These are phyloP conservation scores for Tapirus indicus DNA, from an alignment of 2,797 vertebrate species.

Conservation along the genomic window DNA sequence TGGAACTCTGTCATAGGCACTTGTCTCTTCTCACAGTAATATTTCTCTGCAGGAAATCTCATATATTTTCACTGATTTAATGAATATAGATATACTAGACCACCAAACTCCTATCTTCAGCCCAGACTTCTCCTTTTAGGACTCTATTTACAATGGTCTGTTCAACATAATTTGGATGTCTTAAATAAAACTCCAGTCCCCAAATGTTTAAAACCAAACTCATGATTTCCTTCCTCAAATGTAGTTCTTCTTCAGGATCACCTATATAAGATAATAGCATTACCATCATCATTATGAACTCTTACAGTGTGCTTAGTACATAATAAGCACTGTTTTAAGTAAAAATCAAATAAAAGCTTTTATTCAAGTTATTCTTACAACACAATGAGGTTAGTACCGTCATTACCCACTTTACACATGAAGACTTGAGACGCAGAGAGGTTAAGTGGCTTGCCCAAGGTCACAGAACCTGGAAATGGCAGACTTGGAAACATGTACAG, in stretches of 20 bases:
- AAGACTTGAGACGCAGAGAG: not conserved
- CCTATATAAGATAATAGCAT: not conserved
- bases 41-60: slow-evolving; percentile 2
- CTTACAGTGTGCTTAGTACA: not conserved
- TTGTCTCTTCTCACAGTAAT: not conserved
- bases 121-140: not conserved
- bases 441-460: not conserved
- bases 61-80: slow-evolving; percentile 20
- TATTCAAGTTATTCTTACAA: not conserved
- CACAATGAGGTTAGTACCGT: not conserved
- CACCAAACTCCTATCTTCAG: not conserved
- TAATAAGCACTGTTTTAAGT: not conserved
- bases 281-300: not conserved
- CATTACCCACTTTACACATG: not conserved
- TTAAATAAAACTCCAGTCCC: not conserved
- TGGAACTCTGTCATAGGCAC: not conserved
- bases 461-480: not conserved
- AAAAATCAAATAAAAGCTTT: not conserved
- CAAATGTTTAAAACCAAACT: not conserved
- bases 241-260: not conserved
- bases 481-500: not conserved
- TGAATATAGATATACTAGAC: not conserved
- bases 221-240: not conserved
- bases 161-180: not conserved
- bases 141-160: not conserved